Base-by-base conservation (phyloP, 2,113 vertebrate genomes). In the Megaceryle torquata region DNA sequence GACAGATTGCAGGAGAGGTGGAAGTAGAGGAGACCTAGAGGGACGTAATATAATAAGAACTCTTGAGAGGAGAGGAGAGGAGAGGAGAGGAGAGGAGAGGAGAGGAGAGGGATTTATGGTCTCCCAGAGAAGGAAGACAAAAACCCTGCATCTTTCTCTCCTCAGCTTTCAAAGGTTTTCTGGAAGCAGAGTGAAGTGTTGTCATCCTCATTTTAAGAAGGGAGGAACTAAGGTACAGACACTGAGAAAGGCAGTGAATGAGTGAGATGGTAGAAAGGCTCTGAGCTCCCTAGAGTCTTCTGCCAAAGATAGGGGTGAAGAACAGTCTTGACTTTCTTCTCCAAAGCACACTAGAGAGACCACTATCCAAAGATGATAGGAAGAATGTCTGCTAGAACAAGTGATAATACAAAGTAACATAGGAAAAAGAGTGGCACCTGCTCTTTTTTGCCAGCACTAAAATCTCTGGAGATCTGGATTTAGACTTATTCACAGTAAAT, bases 11-110 rank as follows among this genome's bases (percentile, higher is more conserved):
- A 88, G 71, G 81, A 95, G 84, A 20, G 0, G 79, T 86, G 91
- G 93, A 96, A 94, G 93, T 81, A 92, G 83, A 95, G 86, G 86
- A 95, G 91, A 96, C 95, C 91, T 94, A 89, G 72, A 95, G 91
- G 93, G 95, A 95, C 82, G 88, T 86, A 91, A 93, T 92, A 94
- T 82, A 87, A 94, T 91, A 95, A 97, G 88, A 92, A 87, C 61
- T 51, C 89, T 70, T 44, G 53, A 93, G 69, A 93, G 11, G 59
- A 86, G 63, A 41, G 67, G 48, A 67, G 21, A 70, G 25, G 31
- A 5, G 24, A 18, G 7, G 41, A 26, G 41, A 14, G 22, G 44
- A 18, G 39, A 28, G 13, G 43, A 14, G 26, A 24, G 15, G 33
- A 65, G 17, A 29, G 15, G 37, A 65, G 16, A 61, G n/a, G 51